phyloP scores from a whole-genome alignment of 2,888 invertebrate genomes.

The Hermaeophaga mercurialis region DNA sequence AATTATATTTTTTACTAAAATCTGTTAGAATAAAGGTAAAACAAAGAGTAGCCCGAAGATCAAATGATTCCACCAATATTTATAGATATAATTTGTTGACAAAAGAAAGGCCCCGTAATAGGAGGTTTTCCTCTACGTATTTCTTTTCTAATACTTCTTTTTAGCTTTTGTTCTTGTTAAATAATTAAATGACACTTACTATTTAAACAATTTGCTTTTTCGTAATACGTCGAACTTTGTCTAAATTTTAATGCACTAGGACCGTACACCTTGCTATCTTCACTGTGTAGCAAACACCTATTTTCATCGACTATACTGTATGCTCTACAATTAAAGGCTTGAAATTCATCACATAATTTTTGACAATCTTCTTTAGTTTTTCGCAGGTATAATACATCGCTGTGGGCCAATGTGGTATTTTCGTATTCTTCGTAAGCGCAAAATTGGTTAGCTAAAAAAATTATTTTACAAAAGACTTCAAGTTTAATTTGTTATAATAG shows the following conservation, averaged over 20 bases:
- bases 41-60: too few species aligned
- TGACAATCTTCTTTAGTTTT: slow-evolving; percentile 63
- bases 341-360: slow-evolving; percentile 65
- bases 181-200: too few species aligned
- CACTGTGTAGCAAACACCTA: slow-evolving; percentile 76
- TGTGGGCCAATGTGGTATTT: slow-evolving; percentile 70
- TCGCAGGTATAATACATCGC: slow-evolving; percentile 61
- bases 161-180: too few species aligned
- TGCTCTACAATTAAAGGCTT: slow-evolving; percentile 73
- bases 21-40: too few species aligned
- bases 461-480: too few species aligned
- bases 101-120: too few species aligned
- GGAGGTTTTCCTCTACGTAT: too few species aligned
- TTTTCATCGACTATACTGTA: slow-evolving; percentile 60
- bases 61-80: too few species aligned
- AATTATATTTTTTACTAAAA: too few species aligned
- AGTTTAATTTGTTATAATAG: too few species aligned
- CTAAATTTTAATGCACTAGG: slow-evolving; percentile 69
- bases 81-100: too few species aligned
- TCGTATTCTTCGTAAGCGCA: slow-evolving; percentile 80
- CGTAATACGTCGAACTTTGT: slow-evolving; percentile 71
- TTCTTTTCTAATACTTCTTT: too few species aligned
- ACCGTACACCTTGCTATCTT: slow-evolving; percentile 80
- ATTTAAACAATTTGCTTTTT: slow-evolving; percentile 82
- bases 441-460: slow-evolving; percentile 58